phyloP scores from a whole-genome alignment of 2,113 vertebrate species.

The Ailurus styani region DNA sequence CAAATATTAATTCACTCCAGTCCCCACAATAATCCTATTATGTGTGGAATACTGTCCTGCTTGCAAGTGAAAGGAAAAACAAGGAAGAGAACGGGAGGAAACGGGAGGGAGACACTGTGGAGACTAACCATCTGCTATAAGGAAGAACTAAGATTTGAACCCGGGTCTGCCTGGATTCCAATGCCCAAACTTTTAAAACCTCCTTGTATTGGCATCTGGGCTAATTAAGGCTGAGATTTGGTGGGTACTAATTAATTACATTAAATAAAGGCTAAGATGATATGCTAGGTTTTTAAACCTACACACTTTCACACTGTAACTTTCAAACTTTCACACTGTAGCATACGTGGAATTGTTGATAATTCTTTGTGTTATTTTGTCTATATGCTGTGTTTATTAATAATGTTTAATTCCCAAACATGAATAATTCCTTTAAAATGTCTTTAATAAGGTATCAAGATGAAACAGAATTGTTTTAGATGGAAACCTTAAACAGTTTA shows the following conservation, averaged over 20 bases:
- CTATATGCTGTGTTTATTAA: background rate
- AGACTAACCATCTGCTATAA: background rate
- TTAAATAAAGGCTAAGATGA: background rate
- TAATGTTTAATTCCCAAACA: background rate
- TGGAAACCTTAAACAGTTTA: background rate
- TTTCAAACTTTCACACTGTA: background rate
- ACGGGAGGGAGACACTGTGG: rapidly evolving
- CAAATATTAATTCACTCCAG: background rate
- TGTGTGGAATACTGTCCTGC: background rate
- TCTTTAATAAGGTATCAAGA: background rate
- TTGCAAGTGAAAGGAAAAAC: background rate
- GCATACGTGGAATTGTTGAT: background rate
- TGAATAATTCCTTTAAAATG: background rate
- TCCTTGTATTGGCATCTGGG: background rate
- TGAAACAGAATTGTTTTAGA: background rate
- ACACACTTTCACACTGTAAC: background rate
- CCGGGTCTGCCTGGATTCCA: background rate
- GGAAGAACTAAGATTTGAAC: background rate
- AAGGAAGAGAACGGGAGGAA: too few species aligned
- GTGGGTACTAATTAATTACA: background rate
- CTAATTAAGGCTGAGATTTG: background rate
- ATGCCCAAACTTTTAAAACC: background rate
- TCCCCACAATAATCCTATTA: background rate
- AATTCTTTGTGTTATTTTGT: background rate
- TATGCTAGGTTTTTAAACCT: background rate